These are phyloP conservation scores for Promerops cafer DNA, from an alignment of 2,113 vertebrate species.

Conservation along the genomic window DNA sequence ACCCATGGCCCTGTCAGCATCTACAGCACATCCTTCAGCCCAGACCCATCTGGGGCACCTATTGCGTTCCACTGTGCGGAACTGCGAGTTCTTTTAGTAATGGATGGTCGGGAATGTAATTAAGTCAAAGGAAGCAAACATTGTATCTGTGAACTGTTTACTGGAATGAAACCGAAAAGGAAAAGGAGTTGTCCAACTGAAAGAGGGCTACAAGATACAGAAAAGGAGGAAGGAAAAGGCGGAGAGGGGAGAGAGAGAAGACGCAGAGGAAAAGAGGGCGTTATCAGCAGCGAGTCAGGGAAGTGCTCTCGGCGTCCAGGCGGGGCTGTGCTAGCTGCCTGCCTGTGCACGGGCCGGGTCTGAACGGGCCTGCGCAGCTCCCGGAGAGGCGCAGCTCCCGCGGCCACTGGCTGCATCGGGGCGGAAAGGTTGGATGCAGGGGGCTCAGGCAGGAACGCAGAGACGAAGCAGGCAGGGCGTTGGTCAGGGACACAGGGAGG, in stretches of 20 bases:
- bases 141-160: background rate
- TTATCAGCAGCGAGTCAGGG: background rate
- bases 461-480: background rate
- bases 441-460: background rate
- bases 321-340: background rate
- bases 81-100: background rate
- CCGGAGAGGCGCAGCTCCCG: no score
- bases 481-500: background rate
- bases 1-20: background rate
- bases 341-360: background rate
- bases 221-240: background rate
- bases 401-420: background rate
- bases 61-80: accelerated
- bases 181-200: background rate
- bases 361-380: background rate
- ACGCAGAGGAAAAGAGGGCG: background rate
- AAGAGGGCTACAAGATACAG: background rate
- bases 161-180: background rate
- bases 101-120: background rate
- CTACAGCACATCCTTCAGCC: background rate
- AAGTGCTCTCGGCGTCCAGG: background rate
- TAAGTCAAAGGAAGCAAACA: background rate
- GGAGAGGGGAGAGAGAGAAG: no score
- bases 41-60: background rate
- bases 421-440: accelerated